Evolutionary conservation across 2,888 invertebrate genomes (phyloP).

Genomic region (Cheilosia grossa): DNA sequence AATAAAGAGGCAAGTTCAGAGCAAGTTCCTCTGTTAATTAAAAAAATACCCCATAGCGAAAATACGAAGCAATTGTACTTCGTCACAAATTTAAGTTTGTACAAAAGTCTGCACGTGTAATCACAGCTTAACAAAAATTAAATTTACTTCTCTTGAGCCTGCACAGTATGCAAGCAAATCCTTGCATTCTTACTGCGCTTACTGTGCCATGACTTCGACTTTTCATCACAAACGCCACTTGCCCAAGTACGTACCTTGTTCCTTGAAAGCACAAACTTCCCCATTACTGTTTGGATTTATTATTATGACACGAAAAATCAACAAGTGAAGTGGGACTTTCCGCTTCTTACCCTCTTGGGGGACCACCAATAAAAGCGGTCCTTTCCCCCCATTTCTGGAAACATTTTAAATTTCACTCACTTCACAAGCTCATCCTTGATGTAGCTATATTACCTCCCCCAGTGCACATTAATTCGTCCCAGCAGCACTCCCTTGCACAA

Average conservation of each 20-base stretch:
- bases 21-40: too few relatives aligned
- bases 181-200: neutral
- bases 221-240: neutral
- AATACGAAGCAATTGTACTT: neutral
- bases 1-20: too few relatives aligned
- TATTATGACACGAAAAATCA: slow-evolving; percentile 40
- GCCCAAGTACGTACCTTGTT: neutral
- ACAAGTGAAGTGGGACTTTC: slow-evolving; percentile 36
- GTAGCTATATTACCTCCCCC: slow-evolving; percentile 38
- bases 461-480: slow-evolving; percentile 10
- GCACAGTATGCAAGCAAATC: neutral
- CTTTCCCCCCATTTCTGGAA: neutral
- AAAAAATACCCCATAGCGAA: too few relatives aligned
- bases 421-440: slow-evolving; percentile 15
- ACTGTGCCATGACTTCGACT: neutral
- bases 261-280: neutral
- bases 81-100: too few relatives aligned
- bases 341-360: neutral
- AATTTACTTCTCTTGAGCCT: too few relatives aligned
- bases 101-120: neutral
- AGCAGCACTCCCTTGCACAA: neutral
- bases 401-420: slow-evolving; percentile 20
- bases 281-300: slow-evolving; percentile 14
- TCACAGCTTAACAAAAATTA: neutral
- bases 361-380: neutral